These are phyloP conservation scores for Lophura nycthemera DNA, from an alignment of 2,113 vertebrate species.

Conservation along the genomic window DNA sequence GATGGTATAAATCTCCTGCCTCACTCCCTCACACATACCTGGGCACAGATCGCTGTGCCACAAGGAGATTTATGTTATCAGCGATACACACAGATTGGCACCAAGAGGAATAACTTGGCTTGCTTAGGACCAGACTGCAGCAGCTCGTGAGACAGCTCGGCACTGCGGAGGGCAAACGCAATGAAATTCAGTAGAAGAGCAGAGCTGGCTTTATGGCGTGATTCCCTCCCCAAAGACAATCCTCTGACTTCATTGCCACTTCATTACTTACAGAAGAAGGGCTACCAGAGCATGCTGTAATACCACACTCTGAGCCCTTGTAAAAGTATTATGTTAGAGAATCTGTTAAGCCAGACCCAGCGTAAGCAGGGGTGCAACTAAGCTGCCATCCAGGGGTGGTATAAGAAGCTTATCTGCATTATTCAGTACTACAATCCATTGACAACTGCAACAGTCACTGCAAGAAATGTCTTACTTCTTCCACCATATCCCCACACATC, in stretches of 20 bases:
- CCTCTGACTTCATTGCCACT: background rate
- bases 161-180: background rate
- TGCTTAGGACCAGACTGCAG: background rate
- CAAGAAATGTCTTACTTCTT: conserved; percentile 33
- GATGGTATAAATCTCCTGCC: background rate
- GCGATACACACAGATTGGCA: background rate
- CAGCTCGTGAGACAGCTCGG: background rate
- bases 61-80: background rate
- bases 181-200: background rate
- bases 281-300: background rate
- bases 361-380: conserved; percentile 28
- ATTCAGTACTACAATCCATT: background rate
- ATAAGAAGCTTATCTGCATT: conserved; percentile 56
- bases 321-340: background rate
- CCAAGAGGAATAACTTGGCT: background rate
- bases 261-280: background rate
- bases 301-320: background rate
- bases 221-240: conserved; percentile 20
- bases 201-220: fast-evolving
- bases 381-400: conserved; percentile 38
- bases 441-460: conserved; percentile 17
- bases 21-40: background rate
- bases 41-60: background rate
- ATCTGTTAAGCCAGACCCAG: conserved; percentile 12
- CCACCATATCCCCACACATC: background rate